Conservation (phyloP, 2,888 invertebrate genomes). For the Tupiocoris notatus region DNA sequence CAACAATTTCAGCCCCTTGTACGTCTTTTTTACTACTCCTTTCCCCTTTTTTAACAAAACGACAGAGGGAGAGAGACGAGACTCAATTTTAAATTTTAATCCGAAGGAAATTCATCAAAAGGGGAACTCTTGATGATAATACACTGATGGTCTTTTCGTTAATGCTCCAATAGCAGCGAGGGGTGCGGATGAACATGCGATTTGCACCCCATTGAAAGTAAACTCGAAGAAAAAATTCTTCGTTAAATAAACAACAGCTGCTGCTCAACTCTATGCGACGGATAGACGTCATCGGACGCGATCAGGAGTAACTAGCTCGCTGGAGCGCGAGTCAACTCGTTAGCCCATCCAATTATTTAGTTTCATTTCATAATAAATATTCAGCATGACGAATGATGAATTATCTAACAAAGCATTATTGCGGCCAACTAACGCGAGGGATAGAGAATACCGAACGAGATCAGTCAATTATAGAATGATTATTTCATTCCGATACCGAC, state of each 20-base stretch:
- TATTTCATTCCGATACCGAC: no score
- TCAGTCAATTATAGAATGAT: no score
- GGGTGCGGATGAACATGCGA: not conserved
- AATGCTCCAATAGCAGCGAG: not conserved
- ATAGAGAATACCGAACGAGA: no score
- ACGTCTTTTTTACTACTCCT: not conserved
- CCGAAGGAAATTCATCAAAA: conserved; percentile 36
- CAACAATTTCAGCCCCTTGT: conserved; percentile 9
- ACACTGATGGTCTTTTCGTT: not conserved
- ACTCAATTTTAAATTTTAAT: conserved; percentile 47
- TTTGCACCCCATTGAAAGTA: not conserved
- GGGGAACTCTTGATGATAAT: conserved; percentile 1
- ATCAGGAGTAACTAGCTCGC: no score
- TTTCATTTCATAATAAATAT: no score
- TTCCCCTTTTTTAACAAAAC: not conserved
- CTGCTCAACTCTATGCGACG: no score
- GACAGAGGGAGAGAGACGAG: not conserved
- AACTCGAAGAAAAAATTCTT: not conserved
- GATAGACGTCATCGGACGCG: no score
- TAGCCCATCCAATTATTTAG: no score
- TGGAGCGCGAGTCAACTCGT: no score
- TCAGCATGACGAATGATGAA: no score
- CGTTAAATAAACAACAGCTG: not conserved
- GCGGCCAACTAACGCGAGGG: no score
- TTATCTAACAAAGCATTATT: no score